phyloP scores from a whole-genome alignment of 2,797 vertebrate species.

The Percopsis omiscomaycus region DNA sequence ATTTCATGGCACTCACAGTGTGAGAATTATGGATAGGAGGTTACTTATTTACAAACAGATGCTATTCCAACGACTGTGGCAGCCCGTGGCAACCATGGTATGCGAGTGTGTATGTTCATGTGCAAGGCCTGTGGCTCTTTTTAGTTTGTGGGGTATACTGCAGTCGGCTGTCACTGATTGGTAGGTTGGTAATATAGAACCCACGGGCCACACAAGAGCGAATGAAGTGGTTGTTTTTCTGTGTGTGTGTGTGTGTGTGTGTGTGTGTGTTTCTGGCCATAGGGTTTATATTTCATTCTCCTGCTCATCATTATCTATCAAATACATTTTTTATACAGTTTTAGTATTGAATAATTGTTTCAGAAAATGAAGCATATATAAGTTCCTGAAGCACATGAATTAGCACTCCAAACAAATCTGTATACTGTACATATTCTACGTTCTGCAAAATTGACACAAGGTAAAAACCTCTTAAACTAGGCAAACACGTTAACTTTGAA shows the following conservation, averaged over 20 bases:
- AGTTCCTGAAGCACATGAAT: conserved; percentile 6
- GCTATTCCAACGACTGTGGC: conserved; percentile 53
- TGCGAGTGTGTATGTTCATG: conserved; percentile 11
- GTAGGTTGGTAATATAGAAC: conserved; percentile 26
- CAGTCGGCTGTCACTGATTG: conserved; percentile 36
- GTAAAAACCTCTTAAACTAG: conserved; percentile 9
- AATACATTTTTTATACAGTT: not conserved
- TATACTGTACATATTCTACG: not conserved
- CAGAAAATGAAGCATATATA: not conserved
- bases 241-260: conserved; percentile 15
- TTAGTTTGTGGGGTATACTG: conserved; percentile 17
- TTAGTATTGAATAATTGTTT: too few species aligned
- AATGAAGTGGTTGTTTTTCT: conserved; percentile 7
- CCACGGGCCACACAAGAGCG: conserved; percentile 47
- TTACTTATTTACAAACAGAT: conserved; percentile 61
- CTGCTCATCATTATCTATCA: too few species aligned
- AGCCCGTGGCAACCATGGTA: conserved; percentile 29
- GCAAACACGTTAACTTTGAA: not conserved
- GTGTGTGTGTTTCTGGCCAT: not conserved
- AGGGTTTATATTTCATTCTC: not conserved
- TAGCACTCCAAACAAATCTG: conserved; percentile 6
- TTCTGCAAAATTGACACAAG: conserved; percentile 3
- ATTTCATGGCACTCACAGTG: conserved; percentile 18
- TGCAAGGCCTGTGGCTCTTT: conserved; percentile 1
- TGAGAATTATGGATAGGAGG: conserved; percentile 41